These are phyloP conservation scores for Acrocyrtus sp. DNA, from an alignment of 2,888 invertebrate species.

Conservation along the genomic window DNA sequence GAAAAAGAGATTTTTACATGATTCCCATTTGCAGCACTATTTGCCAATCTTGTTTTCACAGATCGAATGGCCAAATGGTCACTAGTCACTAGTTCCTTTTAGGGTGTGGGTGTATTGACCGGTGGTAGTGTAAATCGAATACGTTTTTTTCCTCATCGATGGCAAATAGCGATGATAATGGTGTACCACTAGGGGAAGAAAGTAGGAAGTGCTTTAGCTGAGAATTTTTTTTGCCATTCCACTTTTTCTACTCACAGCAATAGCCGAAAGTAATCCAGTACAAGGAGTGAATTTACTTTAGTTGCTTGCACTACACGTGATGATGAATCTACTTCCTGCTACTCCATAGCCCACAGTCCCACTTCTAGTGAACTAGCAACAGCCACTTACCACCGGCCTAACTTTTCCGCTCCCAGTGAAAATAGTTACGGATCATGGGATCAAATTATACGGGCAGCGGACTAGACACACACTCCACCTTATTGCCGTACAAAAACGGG, in stretches of 20 bases:
- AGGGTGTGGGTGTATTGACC: too few relatives aligned
- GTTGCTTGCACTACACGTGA: not conserved
- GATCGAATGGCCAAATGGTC: conserved; percentile 20
- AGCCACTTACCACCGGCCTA: not conserved
- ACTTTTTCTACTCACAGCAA: too few relatives aligned
- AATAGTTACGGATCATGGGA: conserved; percentile 49
- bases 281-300: conserved; percentile 2
- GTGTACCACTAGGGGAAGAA: too few relatives aligned
- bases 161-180: too few relatives aligned
- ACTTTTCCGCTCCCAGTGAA: conserved; percentile 17
- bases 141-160: not conserved
- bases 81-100: too few relatives aligned
- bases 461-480: too few relatives aligned
- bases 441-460: conserved; percentile 54
- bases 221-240: too few relatives aligned
- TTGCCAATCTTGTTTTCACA: not conserved
- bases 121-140: not conserved
- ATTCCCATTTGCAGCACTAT: conserved; percentile 28
- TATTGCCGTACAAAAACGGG: too few relatives aligned
- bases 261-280: not conserved
- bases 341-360: not conserved
- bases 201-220: too few relatives aligned
- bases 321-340: not conserved
- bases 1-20: conserved; percentile 38
- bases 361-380: too few relatives aligned